These are phyloP conservation scores for Carpatolechia fugitivella DNA, from an alignment of 2,888 invertebrate species.

Conservation along the genomic window DNA sequence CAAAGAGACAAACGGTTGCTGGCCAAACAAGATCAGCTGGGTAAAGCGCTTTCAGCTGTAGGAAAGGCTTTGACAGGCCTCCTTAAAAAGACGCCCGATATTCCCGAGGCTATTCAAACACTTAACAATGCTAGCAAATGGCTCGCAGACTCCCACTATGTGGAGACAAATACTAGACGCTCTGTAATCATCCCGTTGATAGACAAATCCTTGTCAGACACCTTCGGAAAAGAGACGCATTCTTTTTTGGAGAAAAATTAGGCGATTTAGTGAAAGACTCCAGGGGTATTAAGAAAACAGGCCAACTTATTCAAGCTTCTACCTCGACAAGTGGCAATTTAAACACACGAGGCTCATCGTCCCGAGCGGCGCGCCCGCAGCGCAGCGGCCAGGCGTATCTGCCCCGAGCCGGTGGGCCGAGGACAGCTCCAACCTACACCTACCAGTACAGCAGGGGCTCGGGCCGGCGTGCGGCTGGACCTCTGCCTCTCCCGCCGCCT, in stretches of 20 bases:
- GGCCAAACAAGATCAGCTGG: background rate
- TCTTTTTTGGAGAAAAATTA: constrained; percentile 16
- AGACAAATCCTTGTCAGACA: constrained; percentile 12
- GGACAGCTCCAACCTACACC: no score
- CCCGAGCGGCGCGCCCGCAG: constrained; percentile 1
- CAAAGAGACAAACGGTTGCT: background rate
- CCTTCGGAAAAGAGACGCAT: constrained; percentile 15
- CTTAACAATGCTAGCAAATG: background rate
- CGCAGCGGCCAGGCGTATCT: background rate
- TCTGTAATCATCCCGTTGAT: constrained; percentile 14
- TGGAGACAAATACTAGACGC: constrained; percentile 13
- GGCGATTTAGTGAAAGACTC: constrained; percentile 15
- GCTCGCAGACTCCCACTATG: background rate
- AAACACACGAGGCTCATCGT: constrained; percentile 12
- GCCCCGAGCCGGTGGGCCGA: constrained; percentile 2
- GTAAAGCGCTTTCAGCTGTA: background rate
- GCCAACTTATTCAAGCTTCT: constrained; percentile 11
- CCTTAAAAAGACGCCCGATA: background rate
- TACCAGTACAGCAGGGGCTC: no score
- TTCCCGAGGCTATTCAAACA: background rate
- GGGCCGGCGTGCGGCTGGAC: background rate
- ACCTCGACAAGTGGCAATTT: constrained; percentile 4
- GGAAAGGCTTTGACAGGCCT: background rate
- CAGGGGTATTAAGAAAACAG: constrained; percentile 14
- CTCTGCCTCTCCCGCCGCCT: no score